Evolutionary conservation across 2,113 vertebrate species (phyloP).

Genomic region (Tonatia bakeri): DNA sequence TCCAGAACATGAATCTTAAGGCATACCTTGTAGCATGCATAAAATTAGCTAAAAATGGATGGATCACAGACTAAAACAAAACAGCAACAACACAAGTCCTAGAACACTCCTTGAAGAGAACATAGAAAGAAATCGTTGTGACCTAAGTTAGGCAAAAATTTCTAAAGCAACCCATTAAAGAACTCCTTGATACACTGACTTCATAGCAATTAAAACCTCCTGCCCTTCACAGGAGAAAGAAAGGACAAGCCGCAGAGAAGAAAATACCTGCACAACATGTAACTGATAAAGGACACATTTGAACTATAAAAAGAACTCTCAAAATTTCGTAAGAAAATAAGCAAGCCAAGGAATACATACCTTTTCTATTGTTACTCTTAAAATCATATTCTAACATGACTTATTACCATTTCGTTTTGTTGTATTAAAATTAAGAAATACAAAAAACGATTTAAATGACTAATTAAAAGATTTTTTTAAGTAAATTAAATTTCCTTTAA

Average conservation of each 20-base stretch:
- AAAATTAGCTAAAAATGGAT: conserved; percentile 2
- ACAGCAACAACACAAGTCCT: neutral
- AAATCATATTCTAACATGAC: neutral
- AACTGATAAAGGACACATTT: neutral
- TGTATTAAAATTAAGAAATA: neutral
- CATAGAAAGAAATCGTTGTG: neutral
- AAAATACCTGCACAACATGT: neutral
- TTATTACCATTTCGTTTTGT: neutral
- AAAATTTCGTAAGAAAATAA: conserved; percentile 1
- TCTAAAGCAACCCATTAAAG: neutral
- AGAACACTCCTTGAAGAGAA: neutral
- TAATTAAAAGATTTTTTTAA: neutral
- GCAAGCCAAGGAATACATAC: neutral
- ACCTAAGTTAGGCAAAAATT: neutral
- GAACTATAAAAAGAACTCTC: conserved; percentile 11
- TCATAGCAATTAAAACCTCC: conserved; percentile 19
- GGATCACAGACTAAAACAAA: neutral
- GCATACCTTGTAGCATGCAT: neutral
- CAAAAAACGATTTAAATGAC: conserved; percentile 1
- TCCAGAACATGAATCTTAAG: neutral
- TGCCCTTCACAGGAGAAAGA: neutral
- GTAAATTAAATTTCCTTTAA: conserved; percentile 24
- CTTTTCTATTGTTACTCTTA: neutral
- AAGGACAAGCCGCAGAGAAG: neutral
- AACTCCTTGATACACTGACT: neutral